Evolutionary conservation across 2,113 vertebrate species (phyloP).

Genomic region (Gavia stellata): DNA sequence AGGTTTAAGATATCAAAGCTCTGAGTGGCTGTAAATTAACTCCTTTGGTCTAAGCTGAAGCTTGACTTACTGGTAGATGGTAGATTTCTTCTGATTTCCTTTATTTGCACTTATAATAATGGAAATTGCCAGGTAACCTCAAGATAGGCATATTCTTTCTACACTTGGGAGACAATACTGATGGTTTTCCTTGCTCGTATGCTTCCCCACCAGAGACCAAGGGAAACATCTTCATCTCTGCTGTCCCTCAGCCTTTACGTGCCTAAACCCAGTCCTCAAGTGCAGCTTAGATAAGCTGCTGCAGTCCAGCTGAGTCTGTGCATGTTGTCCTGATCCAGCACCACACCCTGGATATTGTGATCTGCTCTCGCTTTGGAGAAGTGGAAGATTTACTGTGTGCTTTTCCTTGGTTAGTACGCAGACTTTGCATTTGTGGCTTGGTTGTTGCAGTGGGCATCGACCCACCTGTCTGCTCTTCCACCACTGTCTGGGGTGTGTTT

Average conservation of each 20-base stretch:
- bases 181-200: background rate
- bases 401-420: accelerated
- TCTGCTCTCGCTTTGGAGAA: background rate
- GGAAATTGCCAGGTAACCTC: background rate
- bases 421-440: accelerated
- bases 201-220: background rate
- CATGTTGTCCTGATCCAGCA: background rate
- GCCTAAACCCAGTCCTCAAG: background rate
- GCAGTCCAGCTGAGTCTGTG: background rate
- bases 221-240: background rate
- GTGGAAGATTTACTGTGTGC: too few species aligned
- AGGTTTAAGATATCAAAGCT: constrained; percentile 41
- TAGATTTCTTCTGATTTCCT: background rate
- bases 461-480: accelerated
- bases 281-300: background rate
- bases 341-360: accelerated
- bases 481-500: accelerated
- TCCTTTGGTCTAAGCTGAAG: background rate
- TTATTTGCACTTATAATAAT: background rate
- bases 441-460: background rate
- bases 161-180: background rate
- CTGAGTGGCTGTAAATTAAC: constrained; percentile 31
- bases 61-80: background rate
- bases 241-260: background rate
- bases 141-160: background rate